Evolutionary conservation across 1,140 invertebrate species (phyloP).

Genomic region (Drosophila grimshawi): DNA sequence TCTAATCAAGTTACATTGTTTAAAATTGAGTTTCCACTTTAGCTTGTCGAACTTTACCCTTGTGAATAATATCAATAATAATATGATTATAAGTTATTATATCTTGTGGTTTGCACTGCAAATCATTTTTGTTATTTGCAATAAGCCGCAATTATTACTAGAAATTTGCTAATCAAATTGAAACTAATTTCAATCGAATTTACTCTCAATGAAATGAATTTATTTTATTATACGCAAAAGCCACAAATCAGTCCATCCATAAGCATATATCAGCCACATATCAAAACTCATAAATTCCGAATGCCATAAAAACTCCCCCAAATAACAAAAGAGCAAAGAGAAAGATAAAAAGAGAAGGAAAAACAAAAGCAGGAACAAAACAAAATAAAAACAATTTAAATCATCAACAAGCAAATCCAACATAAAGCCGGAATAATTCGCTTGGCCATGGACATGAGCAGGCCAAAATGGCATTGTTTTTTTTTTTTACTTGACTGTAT

Average conservation of each 20-base stretch:
- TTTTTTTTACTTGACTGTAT: constrained; percentile 21
- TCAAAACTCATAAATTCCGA: constrained; percentile 30
- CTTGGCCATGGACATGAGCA: constrained; percentile 17
- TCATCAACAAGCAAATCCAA: constrained; percentile 31
- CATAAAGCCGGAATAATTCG: constrained; percentile 34
- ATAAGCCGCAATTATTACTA: background rate
- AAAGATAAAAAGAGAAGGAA: no score
- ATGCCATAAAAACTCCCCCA: background rate
- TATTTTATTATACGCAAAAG: constrained; percentile 1
- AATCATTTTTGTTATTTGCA: background rate
- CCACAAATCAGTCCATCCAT: constrained; percentile 25
- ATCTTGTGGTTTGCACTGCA: no score
- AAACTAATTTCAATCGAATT: constrained; percentile 15
- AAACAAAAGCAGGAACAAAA: no score
- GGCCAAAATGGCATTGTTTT: constrained; percentile 38
- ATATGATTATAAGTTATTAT: no score
- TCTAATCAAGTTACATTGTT: no score
- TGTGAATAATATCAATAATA: no score
- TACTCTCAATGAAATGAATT: constrained; percentile 4
- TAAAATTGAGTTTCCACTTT: no score
- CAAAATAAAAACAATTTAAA: constrained; percentile 17
- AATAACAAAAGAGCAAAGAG: background rate
- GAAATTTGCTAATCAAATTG: background rate
- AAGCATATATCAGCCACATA: constrained; percentile 20
- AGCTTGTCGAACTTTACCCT: no score